Evolutionary conservation across 2,797 vertebrate species (phyloP), one percentile per base, ranked within the genome.

Genomic region (Mycteria americana): DNA sequence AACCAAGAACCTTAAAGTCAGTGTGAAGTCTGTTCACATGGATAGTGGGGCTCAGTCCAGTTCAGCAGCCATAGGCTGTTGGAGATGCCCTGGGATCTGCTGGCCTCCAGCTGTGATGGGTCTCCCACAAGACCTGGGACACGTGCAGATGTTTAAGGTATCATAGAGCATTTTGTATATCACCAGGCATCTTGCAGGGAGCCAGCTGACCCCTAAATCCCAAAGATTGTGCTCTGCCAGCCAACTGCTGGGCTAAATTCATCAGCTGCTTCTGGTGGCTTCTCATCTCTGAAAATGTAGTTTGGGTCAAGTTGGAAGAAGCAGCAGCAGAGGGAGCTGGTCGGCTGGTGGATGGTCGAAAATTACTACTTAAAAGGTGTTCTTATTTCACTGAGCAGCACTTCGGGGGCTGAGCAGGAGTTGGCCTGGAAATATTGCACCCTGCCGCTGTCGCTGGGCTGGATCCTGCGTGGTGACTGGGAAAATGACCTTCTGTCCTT

Each of bases 241-340:
- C 41, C 43, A n/a, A 13, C 21, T 8, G 39, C 64, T 64, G 6
- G 2, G 48, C 64, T 31, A 18, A 81, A 70, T 3, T 35, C 37
- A 60, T 23, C n/a, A 37, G 1, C 83, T 45, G 43, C 73, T 57
- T 28, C 24, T n/a, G 41, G 56, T 43, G 79, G 24, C 69, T 77
- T 60, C 45, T 37, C 35, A 4, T 4, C 2, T 18, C 53, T 51
- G 85, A 10, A 45, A 64, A 83, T 1, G 3, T n/a, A 8, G 33
- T 9, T 84, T 28, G 80, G 86, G 31, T 63, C 63, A 13, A 30
- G 90, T 31, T 37, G 76, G 80, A 72, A 81, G 93, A 76, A 94
- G 70, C 30, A 91, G 91, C 95, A 96, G 96, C 94, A 97, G 96
- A 96, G 96, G 96, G 96, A 97, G 96, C 96, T 94, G 93, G 4